Base-by-base conservation (phyloP, 2,113 vertebrate genomes). In the Carassius auratus region DNA sequence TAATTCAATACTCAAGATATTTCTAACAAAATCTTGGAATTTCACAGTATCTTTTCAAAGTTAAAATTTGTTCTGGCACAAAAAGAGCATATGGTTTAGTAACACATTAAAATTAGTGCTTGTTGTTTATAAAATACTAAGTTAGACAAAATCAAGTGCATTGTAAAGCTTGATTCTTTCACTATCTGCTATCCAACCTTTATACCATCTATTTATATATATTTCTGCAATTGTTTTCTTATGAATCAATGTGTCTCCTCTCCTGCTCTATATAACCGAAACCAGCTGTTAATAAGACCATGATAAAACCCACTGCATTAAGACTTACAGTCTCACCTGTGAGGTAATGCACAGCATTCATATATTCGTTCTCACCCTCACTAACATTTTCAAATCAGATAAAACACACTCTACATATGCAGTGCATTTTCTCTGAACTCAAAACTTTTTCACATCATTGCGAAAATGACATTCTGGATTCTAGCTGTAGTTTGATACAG, bases 51-150 rank as follows among this genome's bases (percentile, higher is more conserved):
- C 2, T 59, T 71, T 36, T 55, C 15, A 59, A 19, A 77, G 10
- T 36, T 76, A 38, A 83, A 83, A 42, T 17, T 12, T 42, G n/a
- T 78, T 64, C 62, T 78, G 62, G 76, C 55, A 83, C 74, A 81
- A 21, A 33, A 81, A 64, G 4, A 64, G 17, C 52, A 19, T 64
- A 59, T n/a, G 23, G 36, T 45, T 80, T 17, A 74, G 8, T 4
- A 73, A 55, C 33, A 69, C n/a, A 3, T 80, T 79, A 83, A 66
- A 83, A 86, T 57, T 77, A 75, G 79, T 86, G 69, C 69, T 75
- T 83, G 62, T 75, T 83, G 62, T 86, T 82, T 81, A 59, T 59
- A 87, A 81, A 85, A 81, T 26, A 42, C 45, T 52, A 73, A 21
- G 55, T 33, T 69, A 68, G 15, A 85, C 33, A 66, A 81, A 81